These are phyloP conservation scores for Syngnathoides biaculeatus DNA, from an alignment of 2,113 vertebrate genomes.

Conservation along the genomic window DNA sequence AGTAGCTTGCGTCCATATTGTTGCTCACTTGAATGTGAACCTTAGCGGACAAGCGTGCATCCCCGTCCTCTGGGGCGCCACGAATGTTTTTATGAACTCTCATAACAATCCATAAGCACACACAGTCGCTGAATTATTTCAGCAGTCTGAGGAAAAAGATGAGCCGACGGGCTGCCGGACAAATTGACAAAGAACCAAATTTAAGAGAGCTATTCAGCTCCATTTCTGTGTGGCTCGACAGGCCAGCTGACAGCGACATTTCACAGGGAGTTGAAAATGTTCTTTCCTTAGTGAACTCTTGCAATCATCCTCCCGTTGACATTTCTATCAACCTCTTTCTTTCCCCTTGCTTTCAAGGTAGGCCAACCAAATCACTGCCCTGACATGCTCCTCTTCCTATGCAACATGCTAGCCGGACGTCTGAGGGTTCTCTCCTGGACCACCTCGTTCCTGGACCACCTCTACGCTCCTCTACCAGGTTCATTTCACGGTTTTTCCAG, in stretches of 20 bases:
- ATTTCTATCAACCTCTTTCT: slow-evolving; percentile 1
- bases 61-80: neutral
- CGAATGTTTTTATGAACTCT: slow-evolving; percentile 4
- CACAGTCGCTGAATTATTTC: slow-evolving; percentile 1
- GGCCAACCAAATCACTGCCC: slow-evolving; percentile 75
- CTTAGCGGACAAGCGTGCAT: neutral
- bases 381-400: slow-evolving; percentile 83
- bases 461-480: slow-evolving; percentile 53
- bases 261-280: slow-evolving; percentile 17
- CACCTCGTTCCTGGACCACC: slow-evolving; percentile 59
- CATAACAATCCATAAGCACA: neutral
- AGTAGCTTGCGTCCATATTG: neutral
- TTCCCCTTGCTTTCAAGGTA: slow-evolving; percentile 65
- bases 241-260: neutral
- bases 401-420: slow-evolving; percentile 78
- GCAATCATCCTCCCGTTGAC: slow-evolving; percentile 1
- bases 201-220: neutral
- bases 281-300: slow-evolving; percentile 9
- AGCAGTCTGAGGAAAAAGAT: neutral
- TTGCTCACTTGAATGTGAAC: neutral
- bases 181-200: slow-evolving; percentile 7
- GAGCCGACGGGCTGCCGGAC: neutral
- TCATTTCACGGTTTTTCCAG: slow-evolving; percentile 1
- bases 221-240: neutral
- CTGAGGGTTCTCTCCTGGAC: slow-evolving; percentile 75